Base-by-base conservation (phyloP, 2,888 invertebrate genomes). In the Noctua janthina region DNA sequence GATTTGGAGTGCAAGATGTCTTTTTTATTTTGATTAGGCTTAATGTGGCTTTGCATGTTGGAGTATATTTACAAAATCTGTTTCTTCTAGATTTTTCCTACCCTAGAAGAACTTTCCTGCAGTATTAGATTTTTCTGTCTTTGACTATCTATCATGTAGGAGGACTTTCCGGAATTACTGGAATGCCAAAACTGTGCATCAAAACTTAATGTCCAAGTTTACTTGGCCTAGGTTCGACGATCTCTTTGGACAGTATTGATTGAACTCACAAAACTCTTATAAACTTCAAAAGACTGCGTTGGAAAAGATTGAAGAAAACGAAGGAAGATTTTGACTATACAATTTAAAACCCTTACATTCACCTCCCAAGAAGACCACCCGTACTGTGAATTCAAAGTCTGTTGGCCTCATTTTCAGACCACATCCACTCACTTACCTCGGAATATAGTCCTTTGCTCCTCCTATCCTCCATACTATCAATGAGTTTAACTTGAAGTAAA, bases 1-100 rank as follows among this genome's bases (percentile, higher is more conserved):
- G 62, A 96, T 79, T 95, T 69, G 67, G 75, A 80, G 69, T 29
- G 15, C 15, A 51, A 72, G 49, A 66, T 62, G 1, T 72, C 64
- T 59, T 49, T 49, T 54, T 51, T 51, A 43, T 43, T 43, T 43
- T 43, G 43, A 8, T 43, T 43, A 43, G 43, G 8, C 43, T 43
- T 43, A 8, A 43, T 43, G 23, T 64, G 17, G 64, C 17, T 64
- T 17, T 35, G 2, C 15, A 29, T 6, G 6, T 43, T 43, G 43
- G 43, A 43, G 43, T 43, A 1, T 43, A 2, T 43, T 43, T 43
- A 7, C 43, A 43, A 43, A 43, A 43, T 43, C 43, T 7, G 8
- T 43, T 43, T 43, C 8, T 43, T 43, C 43, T 8, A 43, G 43
- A 43, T 8, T 43, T 43, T 43, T 43, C 43, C 43, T 7, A 43